phyloP scores from a whole-genome alignment of 2,797 vertebrate species.

The Labroides dimidiatus region DNA sequence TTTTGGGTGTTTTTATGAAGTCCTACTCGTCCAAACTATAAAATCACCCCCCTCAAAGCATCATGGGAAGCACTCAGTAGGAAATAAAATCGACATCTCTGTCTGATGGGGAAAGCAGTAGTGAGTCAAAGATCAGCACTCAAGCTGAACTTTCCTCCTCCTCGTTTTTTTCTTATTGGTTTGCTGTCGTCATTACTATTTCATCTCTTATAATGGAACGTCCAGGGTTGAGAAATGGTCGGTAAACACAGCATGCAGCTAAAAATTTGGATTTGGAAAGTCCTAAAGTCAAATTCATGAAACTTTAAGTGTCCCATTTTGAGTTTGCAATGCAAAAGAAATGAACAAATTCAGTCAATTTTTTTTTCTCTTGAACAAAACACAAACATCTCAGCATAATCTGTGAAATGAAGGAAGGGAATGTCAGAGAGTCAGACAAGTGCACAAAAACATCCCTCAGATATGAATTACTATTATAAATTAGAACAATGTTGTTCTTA shows the following conservation, averaged over 20 bases:
- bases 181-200: conserved; percentile 66
- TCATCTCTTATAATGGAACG: conserved; percentile 57
- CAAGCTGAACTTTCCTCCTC: conserved; percentile 28
- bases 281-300: conserved; percentile 42
- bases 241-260: conserved; percentile 18
- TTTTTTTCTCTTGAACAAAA: conserved; percentile 8
- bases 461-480: conserved; percentile 47
- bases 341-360: conserved; percentile 21
- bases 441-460: conserved; percentile 15
- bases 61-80: conserved; percentile 50
- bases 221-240: conserved; percentile 17
- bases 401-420: conserved; percentile 25
- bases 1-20: conserved; percentile 65
- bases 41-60: conserved; percentile 49
- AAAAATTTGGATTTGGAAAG: conserved; percentile 26
- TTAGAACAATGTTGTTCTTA: conserved; percentile 12
- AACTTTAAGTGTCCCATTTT: conserved; percentile 52
- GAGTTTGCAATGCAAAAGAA: conserved; percentile 13
- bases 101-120: background rate
- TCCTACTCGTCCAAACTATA: conserved; percentile 37
- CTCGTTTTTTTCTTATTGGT: conserved; percentile 50
- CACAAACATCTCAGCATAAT: conserved; percentile 7
- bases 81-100: conserved; percentile 33
- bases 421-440: conserved; percentile 15
- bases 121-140: conserved; percentile 38